Conservation (phyloP, 2,797 vertebrate genomes). For the Syndactyla subalaris region DNA sequence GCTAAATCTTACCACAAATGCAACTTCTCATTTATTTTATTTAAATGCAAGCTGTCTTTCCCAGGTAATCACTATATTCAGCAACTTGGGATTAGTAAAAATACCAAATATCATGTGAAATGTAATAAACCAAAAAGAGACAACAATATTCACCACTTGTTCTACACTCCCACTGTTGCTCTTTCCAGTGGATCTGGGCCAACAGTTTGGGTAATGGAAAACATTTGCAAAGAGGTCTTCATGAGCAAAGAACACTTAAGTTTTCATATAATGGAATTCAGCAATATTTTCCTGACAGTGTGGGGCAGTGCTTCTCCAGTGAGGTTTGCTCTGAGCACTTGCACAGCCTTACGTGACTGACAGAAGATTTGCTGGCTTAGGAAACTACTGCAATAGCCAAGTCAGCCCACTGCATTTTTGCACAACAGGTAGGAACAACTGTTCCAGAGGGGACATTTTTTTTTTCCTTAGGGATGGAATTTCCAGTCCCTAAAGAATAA, state of each 20-base stretch:
- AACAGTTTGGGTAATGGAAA: constrained; percentile 36
- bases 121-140: not conserved
- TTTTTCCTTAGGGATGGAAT: not conserved
- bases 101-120: constrained; percentile 1
- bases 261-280: constrained; percentile 4
- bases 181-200: not conserved
- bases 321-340: not conserved
- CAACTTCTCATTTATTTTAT: not conserved
- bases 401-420: not conserved
- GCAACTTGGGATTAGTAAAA: constrained; percentile 14
- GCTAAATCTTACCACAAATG: not conserved
- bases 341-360: not conserved
- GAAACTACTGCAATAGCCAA: not conserved
- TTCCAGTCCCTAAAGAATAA: not conserved
- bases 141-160: constrained; percentile 3
- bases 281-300: constrained; percentile 14
- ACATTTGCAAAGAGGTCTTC: constrained; percentile 38
- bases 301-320: constrained; percentile 18
- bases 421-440: not conserved
- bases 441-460: not conserved
- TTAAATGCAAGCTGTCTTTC: not conserved
- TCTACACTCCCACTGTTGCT: not conserved
- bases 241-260: not conserved
- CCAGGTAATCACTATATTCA: not conserved
- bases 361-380: not conserved